Evolutionary conservation across 2,888 invertebrate genomes (phyloP), one percentile per base, ranked within the genome.

Genomic region (Tromatobia lineatoria): DNA sequence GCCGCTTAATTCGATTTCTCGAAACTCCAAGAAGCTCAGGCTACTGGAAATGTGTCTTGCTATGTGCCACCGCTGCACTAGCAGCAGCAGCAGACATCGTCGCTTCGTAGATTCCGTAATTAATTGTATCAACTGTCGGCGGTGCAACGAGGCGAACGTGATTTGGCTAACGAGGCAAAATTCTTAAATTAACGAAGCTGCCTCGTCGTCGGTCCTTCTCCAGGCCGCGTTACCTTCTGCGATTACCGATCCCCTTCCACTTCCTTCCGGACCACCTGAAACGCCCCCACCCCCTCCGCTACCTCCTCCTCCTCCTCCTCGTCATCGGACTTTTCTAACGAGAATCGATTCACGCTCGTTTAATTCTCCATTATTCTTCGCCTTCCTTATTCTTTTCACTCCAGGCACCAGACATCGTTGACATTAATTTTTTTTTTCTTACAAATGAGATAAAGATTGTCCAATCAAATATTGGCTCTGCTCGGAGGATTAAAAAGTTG

Each of bases 111-210:
- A 89, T 86, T 88, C 79, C 82, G 88, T 88, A 93, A 93, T 93
- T 93, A 93, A 93, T 93, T 92, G 92, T 91, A 92, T 91, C 91
- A 92, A 93, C 92, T 88, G 84, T 80, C 85, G 88, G 86, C 75
- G 70, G 89, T 82, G 90, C 92, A 91, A 91, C 93, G 90, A 91
- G 88, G 89, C 88, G 91, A 79, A 91, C 89, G 87, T 89, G 90
- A 93, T 93, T 91, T 89, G 89, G 88, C 93, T 93, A 93, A 93
- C 93, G 93, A 93, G 91, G 89, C 90, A 91, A 90, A 83, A 92
- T 93, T 93, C 92, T 92, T 92, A 92, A 93, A 92, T 92, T 90
- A 92, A 90, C 91, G 90, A 88, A 88, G 80, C 69, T 64, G 38
- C 38, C 47, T 18, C 82, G 66, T 52, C 69, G 61, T 52, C 75